Conservation (phyloP, 1,140 invertebrate genomes). For the Asobara japonica region DNA sequence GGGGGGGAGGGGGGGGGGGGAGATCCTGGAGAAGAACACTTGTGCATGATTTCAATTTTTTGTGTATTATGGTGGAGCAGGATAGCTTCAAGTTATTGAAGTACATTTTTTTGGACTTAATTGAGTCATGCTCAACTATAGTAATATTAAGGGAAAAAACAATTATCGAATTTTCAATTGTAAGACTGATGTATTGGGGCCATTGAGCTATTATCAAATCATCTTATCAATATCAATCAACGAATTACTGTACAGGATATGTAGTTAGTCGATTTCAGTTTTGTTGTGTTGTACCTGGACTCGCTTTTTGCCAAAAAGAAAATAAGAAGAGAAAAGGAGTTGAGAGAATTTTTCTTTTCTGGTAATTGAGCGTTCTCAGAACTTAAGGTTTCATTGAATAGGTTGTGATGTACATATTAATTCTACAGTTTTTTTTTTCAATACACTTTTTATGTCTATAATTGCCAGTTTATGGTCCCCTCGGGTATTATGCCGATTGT, state of each 20-base stretch:
- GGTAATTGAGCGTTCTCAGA: neutral
- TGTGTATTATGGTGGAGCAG: conserved; percentile 75
- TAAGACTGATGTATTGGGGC: conserved; percentile 63
- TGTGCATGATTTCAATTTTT: conserved; percentile 80
- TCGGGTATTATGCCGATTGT: neutral
- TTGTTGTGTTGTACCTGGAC: neutral
- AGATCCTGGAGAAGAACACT: too few species aligned
- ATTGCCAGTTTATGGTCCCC: neutral
- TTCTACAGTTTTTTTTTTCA: neutral
- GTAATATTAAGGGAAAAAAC: conserved; percentile 24
- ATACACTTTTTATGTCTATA: neutral
- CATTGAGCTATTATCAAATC: conserved; percentile 39
- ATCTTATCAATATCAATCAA: neutral
- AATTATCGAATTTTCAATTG: conserved; percentile 47
- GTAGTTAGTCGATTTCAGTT: neutral
- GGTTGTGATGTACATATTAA: conserved; percentile 4
- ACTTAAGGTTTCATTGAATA: neutral
- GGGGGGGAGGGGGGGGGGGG: too few species aligned
- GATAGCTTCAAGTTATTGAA: conserved; percentile 70
- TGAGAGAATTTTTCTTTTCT: neutral
- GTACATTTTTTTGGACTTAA: conserved; percentile 19
- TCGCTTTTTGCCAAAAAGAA: neutral
- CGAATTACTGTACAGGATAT: neutral
- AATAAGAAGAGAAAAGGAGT: too few species aligned
- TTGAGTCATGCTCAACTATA: conserved; percentile 36